Conservation (phyloP, 2,113 vertebrate species). For the Hippocampus comes region DNA sequence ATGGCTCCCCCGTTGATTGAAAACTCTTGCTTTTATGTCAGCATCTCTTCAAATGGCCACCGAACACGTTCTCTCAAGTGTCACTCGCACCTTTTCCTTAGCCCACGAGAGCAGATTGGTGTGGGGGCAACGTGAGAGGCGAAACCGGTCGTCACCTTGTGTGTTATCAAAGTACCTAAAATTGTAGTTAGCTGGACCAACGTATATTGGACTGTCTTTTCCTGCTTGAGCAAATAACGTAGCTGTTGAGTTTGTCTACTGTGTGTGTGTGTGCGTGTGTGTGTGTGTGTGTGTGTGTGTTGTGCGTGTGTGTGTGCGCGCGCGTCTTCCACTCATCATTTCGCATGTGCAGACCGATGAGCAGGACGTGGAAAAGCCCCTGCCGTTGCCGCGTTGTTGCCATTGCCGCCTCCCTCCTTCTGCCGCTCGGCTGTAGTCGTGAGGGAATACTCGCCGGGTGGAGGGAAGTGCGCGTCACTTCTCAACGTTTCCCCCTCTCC, state of each 20-base stretch:
- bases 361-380: slow-evolving; percentile 65
- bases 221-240: background rate
- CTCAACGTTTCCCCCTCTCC: slow-evolving; percentile 34
- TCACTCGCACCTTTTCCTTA: background rate
- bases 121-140: background rate
- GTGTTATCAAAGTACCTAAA: slow-evolving; percentile 1
- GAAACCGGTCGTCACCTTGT: slow-evolving; percentile 10
- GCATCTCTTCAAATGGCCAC: background rate
- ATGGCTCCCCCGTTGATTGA: slow-evolving; percentile 31
- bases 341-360: slow-evolving; percentile 55
- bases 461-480: slow-evolving; percentile 48
- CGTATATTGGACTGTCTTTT: slow-evolving; percentile 19
- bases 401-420: slow-evolving; percentile 10
- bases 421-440: slow-evolving; percentile 45
- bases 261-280: slow-evolving; percentile 28
- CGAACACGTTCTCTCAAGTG: background rate
- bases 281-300: slow-evolving; percentile 38
- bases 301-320: slow-evolving; percentile 29
- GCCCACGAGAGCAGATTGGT: background rate
- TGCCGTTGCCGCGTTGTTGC: slow-evolving; percentile 37
- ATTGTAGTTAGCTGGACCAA: slow-evolving; percentile 7
- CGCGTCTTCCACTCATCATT: slow-evolving; percentile 55
- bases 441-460: slow-evolving; percentile 67
- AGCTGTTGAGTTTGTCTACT: slow-evolving; percentile 24
- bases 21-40: slow-evolving; percentile 39